Evolutionary conservation across 1,140 invertebrate species (phyloP).

Genomic region (Trigoniulus corallinus): DNA sequence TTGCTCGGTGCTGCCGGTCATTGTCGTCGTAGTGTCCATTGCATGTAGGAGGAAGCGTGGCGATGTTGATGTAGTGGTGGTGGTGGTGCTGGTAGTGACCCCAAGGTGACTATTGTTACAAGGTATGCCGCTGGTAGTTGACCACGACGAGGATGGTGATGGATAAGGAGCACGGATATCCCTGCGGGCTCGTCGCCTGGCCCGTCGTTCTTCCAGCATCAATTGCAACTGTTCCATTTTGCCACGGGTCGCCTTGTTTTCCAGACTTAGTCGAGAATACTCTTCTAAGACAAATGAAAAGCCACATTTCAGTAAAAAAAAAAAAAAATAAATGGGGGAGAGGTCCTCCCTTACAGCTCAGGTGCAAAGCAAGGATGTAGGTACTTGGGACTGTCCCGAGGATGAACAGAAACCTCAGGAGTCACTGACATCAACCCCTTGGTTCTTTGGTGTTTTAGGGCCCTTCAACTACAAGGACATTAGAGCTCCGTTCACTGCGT

Average conservation of each 20-base stretch:
- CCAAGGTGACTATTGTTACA: not conserved
- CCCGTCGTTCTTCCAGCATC: conserved; percentile 72
- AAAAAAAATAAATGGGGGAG: no score
- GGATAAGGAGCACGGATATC: conserved; percentile 32
- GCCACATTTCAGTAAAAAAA: no score
- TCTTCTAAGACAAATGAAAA: no score
- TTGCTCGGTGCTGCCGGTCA: no score
- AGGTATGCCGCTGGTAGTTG: conserved; percentile 7
- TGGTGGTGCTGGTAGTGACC: not conserved
- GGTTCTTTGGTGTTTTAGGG: no score
- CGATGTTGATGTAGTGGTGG: not conserved
- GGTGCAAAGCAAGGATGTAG: no score
- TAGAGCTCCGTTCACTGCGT: no score
- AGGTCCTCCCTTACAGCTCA: no score
- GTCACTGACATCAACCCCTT: no score
- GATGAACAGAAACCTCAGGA: no score
- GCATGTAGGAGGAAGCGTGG: not conserved
- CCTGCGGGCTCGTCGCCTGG: conserved; percentile 57
- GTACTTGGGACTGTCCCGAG: no score
- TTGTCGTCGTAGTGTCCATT: conserved; percentile 8
- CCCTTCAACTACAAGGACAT: no score
- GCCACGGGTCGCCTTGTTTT: conserved; percentile 60
- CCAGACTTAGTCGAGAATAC: conserved; percentile 23
- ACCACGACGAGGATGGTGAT: conserved; percentile 37
- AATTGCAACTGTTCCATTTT: conserved; percentile 69